These are phyloP conservation scores for Poeciliopsis infans DNA, from an alignment of 2,797 vertebrate genomes.

Conservation along the genomic window DNA sequence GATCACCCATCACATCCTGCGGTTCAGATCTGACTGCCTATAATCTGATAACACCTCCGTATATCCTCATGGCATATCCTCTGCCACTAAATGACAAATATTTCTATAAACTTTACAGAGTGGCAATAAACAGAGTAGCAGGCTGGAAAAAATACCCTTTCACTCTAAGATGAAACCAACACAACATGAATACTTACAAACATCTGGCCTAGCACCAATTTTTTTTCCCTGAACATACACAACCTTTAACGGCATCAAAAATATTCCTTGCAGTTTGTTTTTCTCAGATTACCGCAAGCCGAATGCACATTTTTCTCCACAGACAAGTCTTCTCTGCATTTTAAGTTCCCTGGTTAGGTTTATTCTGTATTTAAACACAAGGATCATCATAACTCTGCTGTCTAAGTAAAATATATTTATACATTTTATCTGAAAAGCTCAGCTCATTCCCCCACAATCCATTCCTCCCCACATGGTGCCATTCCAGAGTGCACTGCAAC, in stretches of 20 bases:
- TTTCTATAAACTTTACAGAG: slow-evolving; percentile 4
- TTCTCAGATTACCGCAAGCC: neutral
- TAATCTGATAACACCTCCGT: slow-evolving; percentile 11
- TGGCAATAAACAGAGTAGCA: neutral
- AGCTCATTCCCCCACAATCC: slow-evolving; percentile 15
- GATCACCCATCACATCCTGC: slow-evolving; percentile 21
- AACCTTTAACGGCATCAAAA: neutral
- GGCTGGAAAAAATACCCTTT: neutral
- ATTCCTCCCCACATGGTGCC: neutral
- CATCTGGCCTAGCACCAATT: neutral
- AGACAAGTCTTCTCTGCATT: slow-evolving; percentile 16
- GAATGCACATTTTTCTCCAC: slow-evolving; percentile 7
- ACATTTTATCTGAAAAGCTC: slow-evolving; percentile 13
- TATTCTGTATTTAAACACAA: slow-evolving; percentile 13
- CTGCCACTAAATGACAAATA: neutral
- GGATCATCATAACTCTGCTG: neutral
- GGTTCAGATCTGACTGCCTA: neutral
- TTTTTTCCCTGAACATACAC: neutral
- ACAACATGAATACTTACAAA: neutral
- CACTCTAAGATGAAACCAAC: neutral
- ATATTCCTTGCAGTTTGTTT: slow-evolving; percentile 6
- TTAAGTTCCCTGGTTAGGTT: neutral
- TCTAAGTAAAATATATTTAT: slow-evolving; percentile 21
- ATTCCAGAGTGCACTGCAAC: slow-evolving; percentile 30
- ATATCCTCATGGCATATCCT: slow-evolving; percentile 9